These are phyloP conservation scores for Formicarius rufipectus DNA, from an alignment of 2,113 vertebrate genomes.

Conservation along the genomic window DNA sequence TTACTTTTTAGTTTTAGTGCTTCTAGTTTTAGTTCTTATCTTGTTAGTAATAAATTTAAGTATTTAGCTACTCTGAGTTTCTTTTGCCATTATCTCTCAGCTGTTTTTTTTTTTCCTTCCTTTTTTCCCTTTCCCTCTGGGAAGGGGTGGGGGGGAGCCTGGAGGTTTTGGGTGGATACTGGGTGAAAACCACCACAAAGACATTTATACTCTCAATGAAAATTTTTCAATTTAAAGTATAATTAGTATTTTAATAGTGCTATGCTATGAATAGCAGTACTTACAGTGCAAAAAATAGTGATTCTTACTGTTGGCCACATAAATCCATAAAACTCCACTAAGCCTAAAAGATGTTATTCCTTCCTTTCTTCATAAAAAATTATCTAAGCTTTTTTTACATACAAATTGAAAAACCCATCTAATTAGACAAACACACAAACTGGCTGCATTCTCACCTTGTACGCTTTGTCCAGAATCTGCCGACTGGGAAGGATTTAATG, in stretches of 20 bases:
- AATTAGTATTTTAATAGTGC: not conserved
- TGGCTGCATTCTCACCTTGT: conserved; percentile 65
- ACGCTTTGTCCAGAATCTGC: conserved; percentile 65
- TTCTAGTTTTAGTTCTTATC: too few relatives aligned
- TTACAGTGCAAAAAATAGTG: not conserved
- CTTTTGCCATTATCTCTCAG: too few relatives aligned
- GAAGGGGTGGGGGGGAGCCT: too few relatives aligned
- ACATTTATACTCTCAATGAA: not conserved
- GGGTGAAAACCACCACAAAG: too few relatives aligned
- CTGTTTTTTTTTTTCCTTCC: too few relatives aligned
- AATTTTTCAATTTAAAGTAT: not conserved
- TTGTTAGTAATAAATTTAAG: too few relatives aligned
- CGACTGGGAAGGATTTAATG: conserved; percentile 71
- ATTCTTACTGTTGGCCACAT: not conserved
- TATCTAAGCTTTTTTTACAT: not conserved
- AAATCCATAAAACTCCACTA: not conserved
- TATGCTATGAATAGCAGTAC: not conserved
- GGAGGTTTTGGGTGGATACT: too few relatives aligned
- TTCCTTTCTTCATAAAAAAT: not conserved
- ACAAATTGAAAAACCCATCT: accelerated
- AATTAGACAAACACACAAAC: not conserved
- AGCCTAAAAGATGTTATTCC: not conserved
- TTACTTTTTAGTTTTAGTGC: too few relatives aligned
- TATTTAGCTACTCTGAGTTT: too few relatives aligned
- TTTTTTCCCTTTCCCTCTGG: too few relatives aligned